Percentiles rank a stretch among this genome's conserved stretches.
Evolutionary conservation across 2,113 vertebrate species (phyloP).

Genomic region (Pristiophorus japonicus): DNA sequence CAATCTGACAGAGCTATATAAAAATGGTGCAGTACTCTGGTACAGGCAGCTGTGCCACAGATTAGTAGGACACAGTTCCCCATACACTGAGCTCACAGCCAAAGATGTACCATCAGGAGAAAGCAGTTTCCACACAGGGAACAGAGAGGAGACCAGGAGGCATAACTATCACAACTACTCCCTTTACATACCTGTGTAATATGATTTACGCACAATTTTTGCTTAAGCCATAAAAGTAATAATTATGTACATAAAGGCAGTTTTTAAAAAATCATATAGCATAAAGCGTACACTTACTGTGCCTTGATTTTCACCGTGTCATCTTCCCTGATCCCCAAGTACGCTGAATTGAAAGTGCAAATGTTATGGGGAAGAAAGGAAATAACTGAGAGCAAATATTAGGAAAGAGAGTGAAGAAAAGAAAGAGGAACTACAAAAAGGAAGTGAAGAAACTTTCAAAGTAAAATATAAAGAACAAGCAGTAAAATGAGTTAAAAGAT

Average conservation of each 20-base stretch:
- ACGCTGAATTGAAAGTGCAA: neutral
- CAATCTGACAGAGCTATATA: neutral
- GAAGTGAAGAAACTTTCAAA: neutral
- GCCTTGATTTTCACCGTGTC: neutral
- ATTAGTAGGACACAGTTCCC: neutral
- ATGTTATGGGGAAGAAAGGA: neutral
- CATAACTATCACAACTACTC: neutral
- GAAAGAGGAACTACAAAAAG: neutral
- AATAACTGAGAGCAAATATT: neutral
- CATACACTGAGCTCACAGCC: neutral
- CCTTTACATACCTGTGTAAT: neutral
- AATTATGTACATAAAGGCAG: neutral
- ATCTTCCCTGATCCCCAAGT: neutral
- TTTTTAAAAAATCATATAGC: neutral
- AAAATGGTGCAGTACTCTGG: neutral
- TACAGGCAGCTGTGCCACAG: neutral
- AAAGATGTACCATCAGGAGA: neutral
- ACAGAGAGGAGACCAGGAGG: neutral
- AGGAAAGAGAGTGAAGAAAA: neutral
- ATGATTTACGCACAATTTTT: neutral
- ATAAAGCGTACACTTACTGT: neutral
- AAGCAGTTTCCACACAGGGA: neutral
- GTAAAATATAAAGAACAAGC: neutral
- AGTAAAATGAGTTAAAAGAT: neutral
- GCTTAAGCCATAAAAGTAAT: neutral